Percentiles rank a stretch among this genome's conserved stretches.
phyloP scores from a whole-genome alignment of 2,113 vertebrate species.

The Dipodomys stephensi region DNA sequence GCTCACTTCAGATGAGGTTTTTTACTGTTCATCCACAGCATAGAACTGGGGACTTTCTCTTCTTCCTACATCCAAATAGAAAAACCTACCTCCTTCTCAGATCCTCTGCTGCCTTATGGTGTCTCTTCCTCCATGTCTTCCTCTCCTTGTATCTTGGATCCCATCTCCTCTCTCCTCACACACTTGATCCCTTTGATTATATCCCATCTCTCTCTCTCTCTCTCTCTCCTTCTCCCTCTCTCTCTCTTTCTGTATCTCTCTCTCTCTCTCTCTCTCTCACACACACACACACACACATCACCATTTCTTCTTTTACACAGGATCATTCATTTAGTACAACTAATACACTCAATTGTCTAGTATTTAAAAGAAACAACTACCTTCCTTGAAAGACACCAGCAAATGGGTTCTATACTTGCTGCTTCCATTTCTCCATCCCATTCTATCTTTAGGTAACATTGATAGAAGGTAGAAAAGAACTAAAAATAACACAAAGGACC shows the following conservation, averaged over 20 bases:
- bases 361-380: neutral
- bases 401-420: neutral
- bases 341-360: neutral
- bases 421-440: neutral
- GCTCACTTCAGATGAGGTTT: neutral
- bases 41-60: neutral
- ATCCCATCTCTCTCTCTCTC: neutral
- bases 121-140: too few relatives aligned
- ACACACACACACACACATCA: neutral
- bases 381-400: neutral
- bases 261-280: too few relatives aligned
- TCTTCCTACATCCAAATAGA: slow-evolving; percentile 7
- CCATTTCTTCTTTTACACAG: neutral
- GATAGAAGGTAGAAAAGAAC: too few relatives aligned
- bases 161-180: neutral
- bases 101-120: neutral
- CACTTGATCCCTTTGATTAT: neutral
- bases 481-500: too few relatives aligned
- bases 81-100: neutral
- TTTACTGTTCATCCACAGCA: neutral
- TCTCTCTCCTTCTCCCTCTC: too few relatives aligned
- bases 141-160: neutral
- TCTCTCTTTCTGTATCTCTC: too few relatives aligned
- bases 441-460: neutral
- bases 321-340: neutral